Evolutionary conservation across 2,797 vertebrate species (phyloP).

Genomic region (Pyrocephalus nanus): DNA sequence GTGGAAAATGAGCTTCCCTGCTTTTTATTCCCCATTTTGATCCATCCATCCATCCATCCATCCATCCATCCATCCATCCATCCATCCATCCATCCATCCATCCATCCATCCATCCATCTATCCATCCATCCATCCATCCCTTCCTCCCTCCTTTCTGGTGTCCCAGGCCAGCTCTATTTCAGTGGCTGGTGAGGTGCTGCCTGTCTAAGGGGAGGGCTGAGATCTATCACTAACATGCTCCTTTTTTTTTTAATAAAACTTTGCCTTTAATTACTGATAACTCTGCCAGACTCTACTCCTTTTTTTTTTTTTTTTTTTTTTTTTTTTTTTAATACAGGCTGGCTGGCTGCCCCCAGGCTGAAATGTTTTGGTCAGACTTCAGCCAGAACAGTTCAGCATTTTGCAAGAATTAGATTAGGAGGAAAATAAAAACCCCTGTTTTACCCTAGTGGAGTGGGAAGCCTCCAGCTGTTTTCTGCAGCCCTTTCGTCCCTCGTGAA

Average conservation of each 20-base stretch:
- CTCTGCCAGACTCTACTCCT: neutral
- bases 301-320: neutral
- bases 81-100: neutral
- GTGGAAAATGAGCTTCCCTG: neutral
- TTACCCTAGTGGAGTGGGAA: neutral
- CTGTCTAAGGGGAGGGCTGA: neutral
- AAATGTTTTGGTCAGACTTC: conserved; percentile 15
- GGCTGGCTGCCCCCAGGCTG: neutral
- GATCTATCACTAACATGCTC: neutral
- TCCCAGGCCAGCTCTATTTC: neutral
- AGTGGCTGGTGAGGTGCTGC: neutral
- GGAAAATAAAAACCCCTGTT: neutral
- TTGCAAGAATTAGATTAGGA: conserved; percentile 32
- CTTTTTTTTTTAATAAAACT: neutral
- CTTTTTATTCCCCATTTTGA: neutral
- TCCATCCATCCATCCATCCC: neutral
- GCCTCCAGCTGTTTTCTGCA: conserved; percentile 12
- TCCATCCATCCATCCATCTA: neutral
- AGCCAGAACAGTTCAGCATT: conserved; percentile 3
- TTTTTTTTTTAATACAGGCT: neutral
- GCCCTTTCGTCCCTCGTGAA: rapidly evolving
- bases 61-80: neutral
- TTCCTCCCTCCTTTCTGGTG: neutral
- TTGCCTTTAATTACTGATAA: conserved; percentile 4
- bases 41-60: neutral